Percentiles rank a stretch among this genome's conserved stretches.
Conservation (phyloP, 2,113 vertebrate species). For the Aleadryas rufinucha region DNA sequence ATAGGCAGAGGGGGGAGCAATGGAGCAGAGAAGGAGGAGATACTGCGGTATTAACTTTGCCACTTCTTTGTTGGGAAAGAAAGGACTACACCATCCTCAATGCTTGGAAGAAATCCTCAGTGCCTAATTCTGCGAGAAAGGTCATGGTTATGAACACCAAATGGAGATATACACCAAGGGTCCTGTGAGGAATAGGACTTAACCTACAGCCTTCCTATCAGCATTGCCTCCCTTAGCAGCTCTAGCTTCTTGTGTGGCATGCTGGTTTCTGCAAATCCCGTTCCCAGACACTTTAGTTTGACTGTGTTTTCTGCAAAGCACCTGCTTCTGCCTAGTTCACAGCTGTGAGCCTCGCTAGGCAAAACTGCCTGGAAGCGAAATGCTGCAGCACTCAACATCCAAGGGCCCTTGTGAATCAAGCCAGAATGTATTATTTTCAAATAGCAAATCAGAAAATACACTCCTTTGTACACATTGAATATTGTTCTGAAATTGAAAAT, state of each 20-base stretch:
- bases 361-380: neutral
- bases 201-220: neutral
- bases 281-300: neutral
- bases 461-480: neutral
- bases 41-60: neutral
- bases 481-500: neutral
- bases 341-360: neutral
- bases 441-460: neutral
- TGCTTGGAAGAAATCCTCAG: neutral
- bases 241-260: neutral
- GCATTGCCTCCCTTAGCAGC: neutral
- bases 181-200: neutral
- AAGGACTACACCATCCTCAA: neutral
- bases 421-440: neutral
- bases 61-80: neutral
- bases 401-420: neutral
- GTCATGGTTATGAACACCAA: neutral
- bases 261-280: neutral
- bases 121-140: neutral
- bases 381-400: neutral
- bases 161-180: neutral
- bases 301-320: neutral
- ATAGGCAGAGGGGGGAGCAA: neutral
- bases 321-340: neutral
- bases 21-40: neutral